Conservation (phyloP, 2,888 invertebrate species). For the Acleris sparsana region DNA sequence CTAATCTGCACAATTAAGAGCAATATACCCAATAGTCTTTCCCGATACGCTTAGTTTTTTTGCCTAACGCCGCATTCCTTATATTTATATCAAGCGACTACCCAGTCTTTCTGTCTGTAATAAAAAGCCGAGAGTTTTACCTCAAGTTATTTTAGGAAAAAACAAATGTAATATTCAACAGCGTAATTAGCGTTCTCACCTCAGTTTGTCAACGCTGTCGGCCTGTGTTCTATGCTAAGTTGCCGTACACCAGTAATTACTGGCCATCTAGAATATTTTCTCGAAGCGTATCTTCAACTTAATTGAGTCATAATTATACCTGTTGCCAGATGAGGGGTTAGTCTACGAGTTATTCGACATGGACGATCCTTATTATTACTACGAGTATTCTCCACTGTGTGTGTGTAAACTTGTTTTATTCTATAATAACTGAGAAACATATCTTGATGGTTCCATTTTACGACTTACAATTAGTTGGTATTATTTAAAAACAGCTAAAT, state of each 20-base stretch:
- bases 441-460: no score
- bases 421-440: no score
- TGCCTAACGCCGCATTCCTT: no score
- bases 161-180: constrained; percentile 12
- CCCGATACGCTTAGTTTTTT: no score
- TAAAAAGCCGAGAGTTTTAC: no score
- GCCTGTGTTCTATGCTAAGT: constrained; percentile 5
- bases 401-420: neutral
- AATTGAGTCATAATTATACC: constrained; percentile 28
- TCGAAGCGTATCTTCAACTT: constrained; percentile 10
- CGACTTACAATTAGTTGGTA: no score
- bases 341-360: constrained; percentile 1
- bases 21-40: no score
- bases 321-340: constrained; percentile 9
- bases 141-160: neutral
- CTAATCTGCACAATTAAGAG: no score
- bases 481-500: no score
- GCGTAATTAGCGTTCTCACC: constrained; percentile 17
- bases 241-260: constrained; percentile 15
- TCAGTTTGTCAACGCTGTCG: constrained; percentile 6
- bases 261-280: constrained; percentile 16
- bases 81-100: no score
- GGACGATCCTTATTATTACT: neutral
- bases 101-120: no score
- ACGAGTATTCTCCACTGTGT: neutral